Evolutionary conservation across 1,140 invertebrate species (phyloP), one percentile per base, ranked within the genome.

Genomic region (Acarapis woodi): DNA sequence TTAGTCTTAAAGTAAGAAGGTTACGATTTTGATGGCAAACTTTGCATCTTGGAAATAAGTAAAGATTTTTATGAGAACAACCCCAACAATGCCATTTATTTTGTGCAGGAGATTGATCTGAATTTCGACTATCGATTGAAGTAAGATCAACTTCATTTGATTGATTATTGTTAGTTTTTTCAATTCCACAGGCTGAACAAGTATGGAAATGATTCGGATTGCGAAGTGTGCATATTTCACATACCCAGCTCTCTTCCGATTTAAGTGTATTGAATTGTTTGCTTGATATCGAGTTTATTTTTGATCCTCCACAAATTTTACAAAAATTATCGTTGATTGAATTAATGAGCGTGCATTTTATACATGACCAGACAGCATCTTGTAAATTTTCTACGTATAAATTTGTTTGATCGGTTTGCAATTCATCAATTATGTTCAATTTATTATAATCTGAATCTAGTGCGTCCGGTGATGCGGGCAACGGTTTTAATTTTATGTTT

Each of bases 291-390:
- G 68, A 71, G 39, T 66, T 63, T 3, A 73, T 55, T 47, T 73
- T 70, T 0, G 73, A 75, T 12, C 72, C 74, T 18, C 74, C 73
- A 54, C 78, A 83, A 0, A 72, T 75, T 5, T 70, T 67, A 49
- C 79, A 83, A 0, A 67, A 68, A 35, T 65, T 60, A 5, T 65
- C 63, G 16, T 60, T 56, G 1, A 61, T 60, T 16, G 66, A 62
- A 56, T 83, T 83, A 3, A 79, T 62, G 31, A 83, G 58, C 2
- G 78, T 83, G 52, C 78, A 83, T 48, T 78, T 78, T 43, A 68
- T 68, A 51, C 79, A 83, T 4, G 72, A 71, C 78, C 79, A 85
- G 14, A 65, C 63, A 15, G 38, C 42, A 16, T 40, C 38, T 35
- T n/a, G 38, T 36, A 4, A 39, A 25, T 3, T 39, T 20, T 20